Percentiles rank a stretch among this genome's conserved stretches.
Evolutionary conservation across 1,140 invertebrate species (phyloP).

Genomic region (Oreohelix idahoensis): DNA sequence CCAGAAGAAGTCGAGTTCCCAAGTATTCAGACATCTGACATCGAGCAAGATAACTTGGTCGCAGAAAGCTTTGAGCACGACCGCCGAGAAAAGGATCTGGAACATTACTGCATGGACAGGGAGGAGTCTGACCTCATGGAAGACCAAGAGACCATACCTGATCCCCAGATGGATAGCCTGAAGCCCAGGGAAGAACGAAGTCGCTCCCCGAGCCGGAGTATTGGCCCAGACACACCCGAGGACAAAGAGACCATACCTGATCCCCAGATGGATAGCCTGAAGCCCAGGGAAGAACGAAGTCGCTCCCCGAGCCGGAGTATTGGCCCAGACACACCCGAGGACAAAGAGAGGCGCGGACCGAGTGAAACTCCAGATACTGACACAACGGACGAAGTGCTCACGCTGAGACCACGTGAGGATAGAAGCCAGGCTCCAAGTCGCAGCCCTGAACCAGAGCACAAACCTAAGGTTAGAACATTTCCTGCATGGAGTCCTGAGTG

Average conservation of each 20-base stretch:
- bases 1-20: not conserved
- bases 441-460: constrained; percentile 14
- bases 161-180: not conserved
- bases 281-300: constrained; percentile 17
- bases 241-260: not conserved
- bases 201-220: constrained; percentile 19
- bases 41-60: not conserved
- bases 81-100: constrained; percentile 30
- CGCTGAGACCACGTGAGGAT: constrained; percentile 6
- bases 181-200: constrained; percentile 21
- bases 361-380: not conserved
- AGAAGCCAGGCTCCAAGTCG: constrained; percentile 19
- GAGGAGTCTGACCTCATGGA: constrained; percentile 35
- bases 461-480: not conserved
- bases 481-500: not conserved
- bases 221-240: constrained; percentile 16
- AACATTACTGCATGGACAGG: constrained; percentile 37
- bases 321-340: constrained; percentile 15
- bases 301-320: constrained; percentile 22
- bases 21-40: not conserved
- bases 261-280: not conserved
- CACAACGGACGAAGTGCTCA: not conserved
- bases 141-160: not conserved
- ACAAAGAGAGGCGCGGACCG: not conserved
- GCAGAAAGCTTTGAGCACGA: constrained; percentile 4